Conservation (phyloP, 1,140 invertebrate genomes). For the Prorops nasuta region DNA sequence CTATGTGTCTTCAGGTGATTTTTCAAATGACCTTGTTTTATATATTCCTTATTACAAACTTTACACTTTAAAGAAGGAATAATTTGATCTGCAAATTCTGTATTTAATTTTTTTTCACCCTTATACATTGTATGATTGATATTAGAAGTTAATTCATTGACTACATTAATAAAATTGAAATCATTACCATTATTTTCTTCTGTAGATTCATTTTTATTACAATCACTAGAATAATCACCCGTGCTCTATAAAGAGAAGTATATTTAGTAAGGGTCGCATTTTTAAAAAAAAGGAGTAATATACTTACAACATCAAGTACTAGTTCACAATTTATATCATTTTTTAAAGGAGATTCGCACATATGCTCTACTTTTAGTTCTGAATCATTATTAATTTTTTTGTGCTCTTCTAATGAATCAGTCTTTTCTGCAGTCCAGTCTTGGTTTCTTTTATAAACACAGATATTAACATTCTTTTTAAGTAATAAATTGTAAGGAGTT, state of each 20-base stretch:
- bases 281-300: no score
- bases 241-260: no score
- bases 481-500: constrained; percentile 32
- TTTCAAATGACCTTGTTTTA: constrained; percentile 32
- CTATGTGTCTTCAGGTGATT: constrained; percentile 34
- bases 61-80: constrained; percentile 26
- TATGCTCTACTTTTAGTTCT: no score
- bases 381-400: no score
- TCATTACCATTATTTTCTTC: constrained; percentile 3
- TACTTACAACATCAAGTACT: no score
- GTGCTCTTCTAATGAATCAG: no score
- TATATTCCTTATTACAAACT: constrained; percentile 35
- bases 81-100: no score
- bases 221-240: not conserved
- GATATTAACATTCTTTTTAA: constrained; percentile 22
- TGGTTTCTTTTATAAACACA: no score
- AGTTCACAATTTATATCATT: no score
- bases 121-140: not conserved
- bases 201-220: not conserved
- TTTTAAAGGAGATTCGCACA: no score
- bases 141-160: constrained; percentile 9
- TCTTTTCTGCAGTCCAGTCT: no score
- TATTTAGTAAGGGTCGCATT: no score
- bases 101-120: constrained; percentile 7
- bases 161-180: constrained; percentile 25